Percentiles rank a stretch among this genome's conserved stretches.
Conservation (phyloP, 2,113 vertebrate genomes). For the Podarcis cretensis region DNA sequence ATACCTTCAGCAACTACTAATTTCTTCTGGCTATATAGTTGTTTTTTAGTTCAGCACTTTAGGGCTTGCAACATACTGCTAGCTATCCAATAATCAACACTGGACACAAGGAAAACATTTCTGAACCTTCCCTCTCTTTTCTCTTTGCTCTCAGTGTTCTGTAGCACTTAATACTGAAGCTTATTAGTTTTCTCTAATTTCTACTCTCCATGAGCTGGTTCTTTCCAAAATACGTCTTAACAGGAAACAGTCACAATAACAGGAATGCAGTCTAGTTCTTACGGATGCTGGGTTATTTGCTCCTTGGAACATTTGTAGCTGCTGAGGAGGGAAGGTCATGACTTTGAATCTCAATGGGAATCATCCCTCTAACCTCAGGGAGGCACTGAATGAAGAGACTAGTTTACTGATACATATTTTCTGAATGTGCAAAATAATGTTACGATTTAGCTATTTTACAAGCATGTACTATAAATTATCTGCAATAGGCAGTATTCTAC, state of each 20-base stretch:
- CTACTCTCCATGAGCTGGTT: neutral
- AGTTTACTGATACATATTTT: neutral
- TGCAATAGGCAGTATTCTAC: neutral
- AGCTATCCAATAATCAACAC: neutral
- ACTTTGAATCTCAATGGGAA: neutral
- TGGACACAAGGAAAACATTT: neutral
- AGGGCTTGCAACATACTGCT: too few relatives aligned
- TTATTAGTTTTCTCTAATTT: neutral
- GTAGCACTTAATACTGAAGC: neutral
- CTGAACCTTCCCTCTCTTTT: neutral
- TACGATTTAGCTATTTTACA: neutral
- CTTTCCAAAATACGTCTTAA: constrained; percentile 10
- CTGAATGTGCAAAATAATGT: neutral
- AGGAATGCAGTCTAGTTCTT: neutral
- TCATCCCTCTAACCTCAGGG: neutral
- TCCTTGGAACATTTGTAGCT: constrained; percentile 4
- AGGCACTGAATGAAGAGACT: neutral
- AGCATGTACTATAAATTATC: neutral
- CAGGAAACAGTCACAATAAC: constrained; percentile 17
- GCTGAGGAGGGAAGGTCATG: neutral
- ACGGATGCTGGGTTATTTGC: constrained; percentile 1
- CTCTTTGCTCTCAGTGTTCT: neutral
- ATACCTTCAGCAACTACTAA: neutral
- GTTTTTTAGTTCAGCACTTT: neutral
- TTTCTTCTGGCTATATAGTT: neutral